Evolutionary conservation across 2,113 vertebrate species (phyloP).

Genomic region (Emydocephalus ijimae): DNA sequence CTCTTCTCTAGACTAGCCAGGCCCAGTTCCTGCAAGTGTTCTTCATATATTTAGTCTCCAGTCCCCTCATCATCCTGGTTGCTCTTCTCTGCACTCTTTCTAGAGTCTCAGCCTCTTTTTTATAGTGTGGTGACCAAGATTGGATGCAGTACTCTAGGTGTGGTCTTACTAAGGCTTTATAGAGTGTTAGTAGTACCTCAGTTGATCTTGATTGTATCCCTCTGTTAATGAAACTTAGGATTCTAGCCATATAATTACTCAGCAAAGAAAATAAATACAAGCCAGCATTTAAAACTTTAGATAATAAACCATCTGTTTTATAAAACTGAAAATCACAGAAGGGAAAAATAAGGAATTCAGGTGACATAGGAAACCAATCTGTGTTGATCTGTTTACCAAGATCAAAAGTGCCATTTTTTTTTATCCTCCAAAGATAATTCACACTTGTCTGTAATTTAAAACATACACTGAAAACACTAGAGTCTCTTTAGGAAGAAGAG

Average conservation of each 20-base stretch:
- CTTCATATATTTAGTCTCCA: too few relatives aligned
- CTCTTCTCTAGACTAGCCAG: too few relatives aligned
- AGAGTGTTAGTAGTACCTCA: too few relatives aligned
- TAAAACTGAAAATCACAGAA: not conserved
- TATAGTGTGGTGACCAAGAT: too few relatives aligned
- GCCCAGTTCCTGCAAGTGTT: too few relatives aligned
- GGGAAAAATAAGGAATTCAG: not conserved
- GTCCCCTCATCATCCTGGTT: too few relatives aligned
- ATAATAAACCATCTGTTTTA: not conserved
- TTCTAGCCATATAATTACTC: not conserved
- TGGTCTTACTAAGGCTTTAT: too few relatives aligned
- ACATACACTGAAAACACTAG: not conserved
- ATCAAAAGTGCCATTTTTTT: not conserved
- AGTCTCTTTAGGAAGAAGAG: not conserved
- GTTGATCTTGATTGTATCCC: too few relatives aligned
- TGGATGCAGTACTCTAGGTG: too few relatives aligned
- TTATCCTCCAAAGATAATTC: not conserved
- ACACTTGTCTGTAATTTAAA: not conserved
- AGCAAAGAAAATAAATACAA: not conserved
- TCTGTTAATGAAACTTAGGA: too few relatives aligned
- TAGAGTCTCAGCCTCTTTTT: too few relatives aligned
- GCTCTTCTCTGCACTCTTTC: too few relatives aligned
- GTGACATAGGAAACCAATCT: not conserved
- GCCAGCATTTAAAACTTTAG: not conserved
- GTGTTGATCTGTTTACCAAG: not conserved